Evolutionary conservation across 2,113 vertebrate genomes (phyloP), one percentile per base, ranked within the genome.

Genomic region (Indicator maculatus): DNA sequence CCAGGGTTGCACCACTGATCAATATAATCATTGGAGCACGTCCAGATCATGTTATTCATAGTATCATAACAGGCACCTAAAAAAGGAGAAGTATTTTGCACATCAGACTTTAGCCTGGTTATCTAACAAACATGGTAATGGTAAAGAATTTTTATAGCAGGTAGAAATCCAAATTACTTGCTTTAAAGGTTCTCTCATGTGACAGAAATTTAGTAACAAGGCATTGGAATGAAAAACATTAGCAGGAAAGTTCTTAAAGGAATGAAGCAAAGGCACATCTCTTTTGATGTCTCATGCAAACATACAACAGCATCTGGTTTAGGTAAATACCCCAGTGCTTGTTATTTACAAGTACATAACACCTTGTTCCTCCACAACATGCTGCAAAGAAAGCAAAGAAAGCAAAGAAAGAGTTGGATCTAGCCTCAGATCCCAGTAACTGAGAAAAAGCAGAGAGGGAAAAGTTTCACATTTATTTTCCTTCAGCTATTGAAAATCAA

Each of bases 1-100:
- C 99, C 99, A 18, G 99, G 99, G 74, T 99, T 99, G 93, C 98
- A 99, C 99, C 99, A 99, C 93, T 99, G 99, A 96, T 99, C 99
- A 23, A 99, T 99, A 67, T 99, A 99, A 97, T 99, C 99, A 85
- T 99, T 99, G 5, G 99, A 99, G 97, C 99, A 99, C 0, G 99
- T 99, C 99, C 99, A 99, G 59, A 99, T 98, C 98, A 99, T 98
- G 96, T 99, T 99, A 96, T 99, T 99, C 96, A 99, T 97, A 14
- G 99, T 98, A 96, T 99, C 99, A 4, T 99, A 99, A 94, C 99
- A 99, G 24, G 99, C 98, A 78, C 99, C 99, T 99, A 83, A 65
- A n/a, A 77, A 50, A 64, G 64, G 88, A 31, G 39, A 81, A 58
- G n/a, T 2, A 85, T 73, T 74, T 56, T 15, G 52, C 33, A n/a